Evolutionary conservation across 2,113 vertebrate genomes (phyloP).

Genomic region (Xiphophorus maculatus): DNA sequence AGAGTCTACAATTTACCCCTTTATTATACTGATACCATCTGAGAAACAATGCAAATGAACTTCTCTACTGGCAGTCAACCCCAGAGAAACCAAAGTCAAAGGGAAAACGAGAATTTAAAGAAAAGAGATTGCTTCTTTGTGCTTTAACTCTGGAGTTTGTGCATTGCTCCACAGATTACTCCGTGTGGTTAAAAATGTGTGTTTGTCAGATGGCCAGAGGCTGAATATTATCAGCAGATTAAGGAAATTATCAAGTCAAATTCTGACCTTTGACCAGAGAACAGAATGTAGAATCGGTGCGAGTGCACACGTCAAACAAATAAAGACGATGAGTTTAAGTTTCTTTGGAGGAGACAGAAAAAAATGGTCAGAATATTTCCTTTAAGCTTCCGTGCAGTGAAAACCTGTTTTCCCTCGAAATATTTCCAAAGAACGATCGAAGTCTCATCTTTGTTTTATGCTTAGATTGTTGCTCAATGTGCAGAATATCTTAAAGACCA

Average conservation of each 20-base stretch:
- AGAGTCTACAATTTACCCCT: slow-evolving; percentile 32
- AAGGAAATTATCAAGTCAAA: slow-evolving; percentile 49
- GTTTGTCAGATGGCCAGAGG: slow-evolving; percentile 1
- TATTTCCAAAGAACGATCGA: background rate
- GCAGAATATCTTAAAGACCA: background rate
- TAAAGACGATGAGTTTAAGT: slow-evolving; percentile 44
- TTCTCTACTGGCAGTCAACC: slow-evolving; percentile 20
- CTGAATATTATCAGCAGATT: slow-evolving; percentile 1
- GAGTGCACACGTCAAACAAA: slow-evolving; percentile 51
- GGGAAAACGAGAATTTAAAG: background rate
- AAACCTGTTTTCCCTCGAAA: slow-evolving; percentile 9
- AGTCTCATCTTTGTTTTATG: background rate
- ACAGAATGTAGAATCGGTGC: slow-evolving; percentile 34
- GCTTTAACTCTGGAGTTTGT: slow-evolving; percentile 1
- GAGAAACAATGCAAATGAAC: slow-evolving; percentile 45
- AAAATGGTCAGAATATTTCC: slow-evolving; percentile 20
- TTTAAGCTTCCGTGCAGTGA: slow-evolving; percentile 31
- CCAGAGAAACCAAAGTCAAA: slow-evolving; percentile 8
- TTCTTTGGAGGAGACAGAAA: slow-evolving; percentile 26
- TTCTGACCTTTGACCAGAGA: slow-evolving; percentile 45
- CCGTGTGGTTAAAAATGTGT: slow-evolving; percentile 12
- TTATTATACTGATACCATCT: slow-evolving; percentile 39
- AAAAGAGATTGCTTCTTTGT: slow-evolving; percentile 3
- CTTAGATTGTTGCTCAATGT: background rate
- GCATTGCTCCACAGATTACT: background rate